Percentiles rank a stretch among this genome's conserved stretches.
phyloP scores from a whole-genome alignment of 2,113 vertebrate genomes.

The Trichomycterus rosablanca region DNA sequence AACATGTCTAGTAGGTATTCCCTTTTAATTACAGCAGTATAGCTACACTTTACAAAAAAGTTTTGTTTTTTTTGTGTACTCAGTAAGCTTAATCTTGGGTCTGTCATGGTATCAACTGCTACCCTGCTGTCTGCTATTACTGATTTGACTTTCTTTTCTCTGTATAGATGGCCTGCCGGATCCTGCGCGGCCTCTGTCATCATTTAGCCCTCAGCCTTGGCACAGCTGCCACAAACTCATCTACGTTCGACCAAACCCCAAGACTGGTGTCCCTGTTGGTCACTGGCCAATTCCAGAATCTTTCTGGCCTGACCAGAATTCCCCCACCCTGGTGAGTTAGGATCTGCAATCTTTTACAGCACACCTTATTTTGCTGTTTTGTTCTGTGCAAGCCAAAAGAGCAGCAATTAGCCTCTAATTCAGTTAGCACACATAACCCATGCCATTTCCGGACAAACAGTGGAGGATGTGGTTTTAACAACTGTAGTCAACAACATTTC shows the following conservation, averaged over 20 bases:
- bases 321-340: slow-evolving; percentile 83
- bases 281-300: slow-evolving; percentile 97
- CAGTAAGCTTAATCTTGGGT: no score
- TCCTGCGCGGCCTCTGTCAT: slow-evolving; percentile 52
- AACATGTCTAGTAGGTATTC: no score
- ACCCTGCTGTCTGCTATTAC: no score
- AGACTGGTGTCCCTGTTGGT: slow-evolving; percentile 93
- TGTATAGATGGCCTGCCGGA: slow-evolving; percentile 74
- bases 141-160: no score
- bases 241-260: slow-evolving; percentile 93
- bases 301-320: slow-evolving; percentile 98
- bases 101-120: no score
- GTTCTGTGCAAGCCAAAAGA: no score
- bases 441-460: neutral
- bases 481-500: neutral
- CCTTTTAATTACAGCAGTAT: no score
- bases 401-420: no score
- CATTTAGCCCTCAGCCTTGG: slow-evolving; percentile 78
- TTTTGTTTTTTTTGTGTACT: no score
- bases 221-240: slow-evolving; percentile 97
- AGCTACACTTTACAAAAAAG: no score
- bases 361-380: neutral
- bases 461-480: neutral
- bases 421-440: neutral
- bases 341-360: neutral